Conservation (phyloP, 2,888 invertebrate genomes). For the Vannuccia rotundouncinata region DNA sequence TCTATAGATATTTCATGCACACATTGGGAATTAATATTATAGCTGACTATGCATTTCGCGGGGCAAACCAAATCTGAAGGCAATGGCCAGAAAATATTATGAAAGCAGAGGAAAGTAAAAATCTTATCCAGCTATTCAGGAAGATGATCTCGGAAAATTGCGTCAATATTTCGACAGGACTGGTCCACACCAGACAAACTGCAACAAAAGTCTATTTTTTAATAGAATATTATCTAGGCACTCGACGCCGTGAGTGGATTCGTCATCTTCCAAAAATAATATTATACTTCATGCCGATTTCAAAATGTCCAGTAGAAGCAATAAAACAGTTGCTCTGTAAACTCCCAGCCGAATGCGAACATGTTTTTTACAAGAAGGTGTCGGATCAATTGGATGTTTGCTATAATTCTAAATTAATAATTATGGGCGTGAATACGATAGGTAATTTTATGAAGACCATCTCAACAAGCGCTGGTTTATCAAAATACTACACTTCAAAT, state of each 20-base stretch:
- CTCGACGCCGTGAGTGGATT: not conserved
- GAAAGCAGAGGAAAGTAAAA: not conserved
- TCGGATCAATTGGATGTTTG: too few relatives aligned
- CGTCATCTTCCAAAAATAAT: not conserved
- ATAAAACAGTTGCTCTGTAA: too few relatives aligned
- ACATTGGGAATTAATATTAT: not conserved
- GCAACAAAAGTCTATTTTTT: not conserved
- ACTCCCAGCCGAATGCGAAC: too few relatives aligned
- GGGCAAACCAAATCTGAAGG: not conserved
- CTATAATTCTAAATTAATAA: too few relatives aligned
- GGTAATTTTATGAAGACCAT: too few relatives aligned
- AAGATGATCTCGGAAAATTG: not conserved
- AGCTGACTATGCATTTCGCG: not conserved
- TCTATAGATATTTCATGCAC: not conserved
- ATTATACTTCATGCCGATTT: too few relatives aligned
- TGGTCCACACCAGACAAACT: not conserved
- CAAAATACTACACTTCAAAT: too few relatives aligned
- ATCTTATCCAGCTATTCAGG: not conserved
- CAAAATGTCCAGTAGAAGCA: too few relatives aligned
- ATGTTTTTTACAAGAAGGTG: too few relatives aligned
- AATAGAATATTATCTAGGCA: not conserved
- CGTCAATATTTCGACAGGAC: not conserved
- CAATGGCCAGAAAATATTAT: not conserved
- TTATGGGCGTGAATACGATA: too few relatives aligned
- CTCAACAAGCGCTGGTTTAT: too few relatives aligned